phyloP scores from a whole-genome alignment of 2,888 invertebrate genomes.

The Drosophila recens region DNA sequence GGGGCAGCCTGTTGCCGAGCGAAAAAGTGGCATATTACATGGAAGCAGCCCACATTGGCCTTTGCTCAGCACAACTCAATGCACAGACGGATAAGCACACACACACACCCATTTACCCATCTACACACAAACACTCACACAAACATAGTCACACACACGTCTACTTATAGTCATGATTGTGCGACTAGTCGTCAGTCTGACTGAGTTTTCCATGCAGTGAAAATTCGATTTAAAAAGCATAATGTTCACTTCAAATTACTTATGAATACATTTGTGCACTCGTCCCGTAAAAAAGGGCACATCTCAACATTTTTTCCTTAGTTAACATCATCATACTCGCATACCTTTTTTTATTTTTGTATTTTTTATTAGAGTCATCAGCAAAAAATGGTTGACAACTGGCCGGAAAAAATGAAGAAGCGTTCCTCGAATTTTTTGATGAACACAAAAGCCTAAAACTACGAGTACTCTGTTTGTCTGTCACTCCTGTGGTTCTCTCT shows the following conservation, averaged over 20 bases:
- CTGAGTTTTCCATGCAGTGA: not conserved
- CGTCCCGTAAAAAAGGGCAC: slow-evolving; percentile 13
- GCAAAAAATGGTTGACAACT: slow-evolving; percentile 12
- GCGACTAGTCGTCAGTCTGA: not conserved
- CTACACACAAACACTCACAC: not conserved
- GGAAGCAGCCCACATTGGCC: slow-evolving; percentile 14
- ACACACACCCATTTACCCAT: not conserved
- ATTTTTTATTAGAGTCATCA: slow-evolving; percentile 17
- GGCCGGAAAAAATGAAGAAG: not conserved
- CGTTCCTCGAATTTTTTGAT: slow-evolving; percentile 8
- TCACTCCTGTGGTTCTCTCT: not conserved
- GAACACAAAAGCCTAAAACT: slow-evolving; percentile 12
- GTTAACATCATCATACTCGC: not conserved
- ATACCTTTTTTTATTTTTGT: not conserved
- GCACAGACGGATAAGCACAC: slow-evolving; percentile 22
- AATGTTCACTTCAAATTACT: slow-evolving; percentile 38
- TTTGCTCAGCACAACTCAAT: slow-evolving; percentile 33
- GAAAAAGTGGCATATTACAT: slow-evolving; percentile 42
- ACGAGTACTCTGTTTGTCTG: not conserved
- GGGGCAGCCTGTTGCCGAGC: slow-evolving; percentile 4
- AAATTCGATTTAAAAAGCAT: slow-evolving; percentile 56
- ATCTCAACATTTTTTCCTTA: not conserved
- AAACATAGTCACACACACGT: not conserved
- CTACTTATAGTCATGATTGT: not conserved
- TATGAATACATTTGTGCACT: slow-evolving; percentile 41